phyloP scores from a whole-genome alignment of 2,113 vertebrate genomes.

The Platysteira castanea region DNA sequence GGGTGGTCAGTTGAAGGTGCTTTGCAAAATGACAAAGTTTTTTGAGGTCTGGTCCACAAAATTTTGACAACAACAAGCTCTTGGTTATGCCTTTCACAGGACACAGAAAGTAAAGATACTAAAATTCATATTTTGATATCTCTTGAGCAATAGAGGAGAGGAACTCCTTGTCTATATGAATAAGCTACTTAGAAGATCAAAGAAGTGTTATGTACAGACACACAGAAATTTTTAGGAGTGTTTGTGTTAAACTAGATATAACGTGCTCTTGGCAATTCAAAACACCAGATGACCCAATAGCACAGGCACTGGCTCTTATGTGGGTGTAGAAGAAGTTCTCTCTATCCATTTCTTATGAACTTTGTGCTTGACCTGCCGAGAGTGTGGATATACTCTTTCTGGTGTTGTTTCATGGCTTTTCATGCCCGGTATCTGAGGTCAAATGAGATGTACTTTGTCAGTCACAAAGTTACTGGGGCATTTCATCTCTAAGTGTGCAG shows the following conservation, averaged over 20 bases:
- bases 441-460: neutral
- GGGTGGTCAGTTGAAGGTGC: neutral
- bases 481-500: neutral
- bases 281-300: neutral
- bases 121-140: neutral
- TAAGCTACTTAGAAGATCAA: neutral
- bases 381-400: neutral
- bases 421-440: neutral
- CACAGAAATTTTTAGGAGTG: neutral
- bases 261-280: neutral
- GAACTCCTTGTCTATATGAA: neutral
- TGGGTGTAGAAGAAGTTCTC: neutral
- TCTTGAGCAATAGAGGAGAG: neutral
- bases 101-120: neutral
- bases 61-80: neutral
- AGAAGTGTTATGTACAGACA: neutral
- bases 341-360: neutral
- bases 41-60: neutral
- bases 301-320: rapidly evolving
- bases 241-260: neutral
- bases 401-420: neutral
- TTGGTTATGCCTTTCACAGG: neutral
- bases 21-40: neutral
- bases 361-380: neutral
- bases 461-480: neutral